A percentile compares a stretch with the other conserved stretches of the same genome.
Conservation (phyloP, 1,140 invertebrate genomes). For the Eueides isabella region DNA sequence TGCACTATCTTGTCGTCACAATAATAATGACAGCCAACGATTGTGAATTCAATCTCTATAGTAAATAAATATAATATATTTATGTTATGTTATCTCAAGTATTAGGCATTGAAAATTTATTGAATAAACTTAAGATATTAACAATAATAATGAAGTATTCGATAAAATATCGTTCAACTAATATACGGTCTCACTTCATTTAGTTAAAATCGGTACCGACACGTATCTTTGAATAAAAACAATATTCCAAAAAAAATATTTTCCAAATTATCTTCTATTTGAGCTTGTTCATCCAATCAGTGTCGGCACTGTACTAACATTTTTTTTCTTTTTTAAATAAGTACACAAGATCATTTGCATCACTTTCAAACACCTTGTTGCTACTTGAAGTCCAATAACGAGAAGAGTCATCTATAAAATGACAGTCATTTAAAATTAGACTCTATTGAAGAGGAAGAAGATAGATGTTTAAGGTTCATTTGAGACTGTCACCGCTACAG, state of each 20-base stretch:
- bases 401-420: slow-evolving; percentile 63
- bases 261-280: neutral
- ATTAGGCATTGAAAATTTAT: too few relatives aligned
- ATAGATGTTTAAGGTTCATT: slow-evolving; percentile 59
- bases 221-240: too few relatives aligned
- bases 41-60: neutral
- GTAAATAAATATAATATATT: too few relatives aligned
- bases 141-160: too few relatives aligned
- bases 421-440: slow-evolving; percentile 47
- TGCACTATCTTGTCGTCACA: neutral
- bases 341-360: slow-evolving; percentile 47
- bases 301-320: neutral
- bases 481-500: slow-evolving; percentile 76
- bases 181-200: too few relatives aligned
- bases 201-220: too few relatives aligned
- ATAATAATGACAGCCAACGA: neutral
- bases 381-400: slow-evolving; percentile 74
- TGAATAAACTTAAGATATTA: too few relatives aligned
- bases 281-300: neutral
- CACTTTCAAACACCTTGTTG: slow-evolving; percentile 36
- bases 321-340: slow-evolving; percentile 37
- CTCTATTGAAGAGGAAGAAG: slow-evolving; percentile 56
- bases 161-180: too few relatives aligned
- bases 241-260: too few relatives aligned
- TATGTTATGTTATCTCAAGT: too few relatives aligned